Evolutionary conservation across 2,113 vertebrate species (phyloP).

Genomic region (Semicossyphus pulcher): DNA sequence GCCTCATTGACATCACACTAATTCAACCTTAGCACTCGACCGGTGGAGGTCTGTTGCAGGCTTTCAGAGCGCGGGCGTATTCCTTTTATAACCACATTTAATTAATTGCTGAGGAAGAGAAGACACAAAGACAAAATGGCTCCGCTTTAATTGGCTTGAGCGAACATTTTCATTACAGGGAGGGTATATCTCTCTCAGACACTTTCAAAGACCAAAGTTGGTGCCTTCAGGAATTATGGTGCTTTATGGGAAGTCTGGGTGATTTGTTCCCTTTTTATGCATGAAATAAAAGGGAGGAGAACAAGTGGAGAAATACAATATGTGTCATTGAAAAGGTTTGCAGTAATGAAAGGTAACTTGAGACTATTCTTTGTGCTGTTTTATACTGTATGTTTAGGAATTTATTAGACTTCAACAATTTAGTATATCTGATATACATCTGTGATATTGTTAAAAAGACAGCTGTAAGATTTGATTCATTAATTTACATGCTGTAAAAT

Average conservation of each 20-base stretch:
- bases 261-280: constrained; percentile 63
- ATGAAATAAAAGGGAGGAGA: constrained; percentile 47
- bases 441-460: no score
- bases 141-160: constrained; percentile 83
- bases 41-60: constrained; percentile 63
- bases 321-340: constrained; percentile 46
- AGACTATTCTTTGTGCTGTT: not conserved
- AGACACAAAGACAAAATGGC: constrained; percentile 81
- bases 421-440: no score
- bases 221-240: constrained; percentile 67
- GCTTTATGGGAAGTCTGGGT: constrained; percentile 48
- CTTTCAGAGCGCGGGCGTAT: constrained; percentile 76
- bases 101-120: constrained; percentile 79
- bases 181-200: constrained; percentile 69
- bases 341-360: constrained; percentile 1
- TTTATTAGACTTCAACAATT: no score
- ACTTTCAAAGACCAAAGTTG: constrained; percentile 71
- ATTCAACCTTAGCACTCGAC: constrained; percentile 69
- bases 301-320: constrained; percentile 56
- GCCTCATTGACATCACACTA: constrained; percentile 73
- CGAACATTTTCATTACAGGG: constrained; percentile 79
- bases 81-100: constrained; percentile 80
- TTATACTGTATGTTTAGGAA: not conserved
- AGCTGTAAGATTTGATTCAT: no score
- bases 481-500: not conserved